Percentiles rank a stretch among this genome's conserved stretches.
Conservation (phyloP, 2,113 vertebrate genomes). For the Poicephalus meyeri region DNA sequence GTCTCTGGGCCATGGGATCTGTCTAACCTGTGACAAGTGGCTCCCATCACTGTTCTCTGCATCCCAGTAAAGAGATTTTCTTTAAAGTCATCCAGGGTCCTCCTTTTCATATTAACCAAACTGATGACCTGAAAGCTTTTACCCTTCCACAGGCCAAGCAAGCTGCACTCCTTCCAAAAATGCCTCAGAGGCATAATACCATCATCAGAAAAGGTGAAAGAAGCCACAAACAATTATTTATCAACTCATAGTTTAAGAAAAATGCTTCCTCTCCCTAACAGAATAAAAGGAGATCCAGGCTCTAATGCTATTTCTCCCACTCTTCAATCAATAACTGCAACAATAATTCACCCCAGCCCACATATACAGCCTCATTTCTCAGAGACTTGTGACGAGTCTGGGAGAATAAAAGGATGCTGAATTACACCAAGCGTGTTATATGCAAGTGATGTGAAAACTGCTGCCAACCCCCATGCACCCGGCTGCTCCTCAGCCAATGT, state of each 20-base stretch:
- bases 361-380: not conserved
- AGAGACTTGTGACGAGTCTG: not conserved
- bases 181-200: not conserved
- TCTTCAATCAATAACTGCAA: slow-evolving; percentile 8
- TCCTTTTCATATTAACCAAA: not conserved
- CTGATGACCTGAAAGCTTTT: not conserved
- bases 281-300: not conserved
- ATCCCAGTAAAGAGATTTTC: not conserved
- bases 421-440: not conserved
- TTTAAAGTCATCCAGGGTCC: not conserved
- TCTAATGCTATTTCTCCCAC: not conserved
- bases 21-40: not conserved
- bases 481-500: not conserved
- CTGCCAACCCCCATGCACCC: not conserved
- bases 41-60: not conserved
- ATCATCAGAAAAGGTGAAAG: not conserved
- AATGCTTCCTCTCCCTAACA: not conserved
- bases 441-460: not conserved
- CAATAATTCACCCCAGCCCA: not conserved
- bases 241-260: not conserved
- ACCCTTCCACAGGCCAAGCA: not conserved
- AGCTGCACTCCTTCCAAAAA: not conserved
- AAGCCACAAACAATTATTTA: slow-evolving; percentile 11
- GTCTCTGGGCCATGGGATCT: not conserved
- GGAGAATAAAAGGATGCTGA: not conserved